Evolutionary conservation across 2,797 vertebrate species (phyloP).

Genomic region (Nannoperca obscura): DNA sequence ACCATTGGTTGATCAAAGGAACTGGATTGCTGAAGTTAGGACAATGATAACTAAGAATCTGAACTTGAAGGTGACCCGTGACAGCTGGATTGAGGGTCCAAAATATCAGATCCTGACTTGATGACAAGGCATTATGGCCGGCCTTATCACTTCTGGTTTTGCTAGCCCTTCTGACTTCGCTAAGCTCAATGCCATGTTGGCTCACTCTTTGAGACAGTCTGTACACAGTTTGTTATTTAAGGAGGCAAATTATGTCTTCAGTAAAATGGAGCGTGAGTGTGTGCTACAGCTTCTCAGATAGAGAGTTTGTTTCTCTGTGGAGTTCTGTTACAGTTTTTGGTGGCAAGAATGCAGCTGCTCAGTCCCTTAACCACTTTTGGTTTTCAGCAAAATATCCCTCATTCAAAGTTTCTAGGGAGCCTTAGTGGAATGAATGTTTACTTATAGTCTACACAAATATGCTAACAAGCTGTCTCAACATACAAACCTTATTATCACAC

Average conservation of each 20-base stretch:
- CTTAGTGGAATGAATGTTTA: constrained; percentile 69
- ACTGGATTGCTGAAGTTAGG: constrained; percentile 3
- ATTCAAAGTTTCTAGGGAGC: constrained; percentile 63
- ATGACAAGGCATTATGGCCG: constrained; percentile 20
- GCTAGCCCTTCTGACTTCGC: constrained; percentile 29
- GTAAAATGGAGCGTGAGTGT: constrained; percentile 42
- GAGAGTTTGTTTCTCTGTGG: constrained; percentile 50
- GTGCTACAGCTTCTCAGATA: constrained; percentile 41
- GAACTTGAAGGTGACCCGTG: background rate
- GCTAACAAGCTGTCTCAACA: constrained; percentile 76
- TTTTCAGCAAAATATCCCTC: constrained; percentile 72
- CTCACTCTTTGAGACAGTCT: constrained; percentile 23
- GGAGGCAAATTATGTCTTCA: constrained; percentile 43
- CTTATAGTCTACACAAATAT: constrained; percentile 61
- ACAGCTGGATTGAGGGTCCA: constrained; percentile 21
- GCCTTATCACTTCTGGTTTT: constrained; percentile 40
- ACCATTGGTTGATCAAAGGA: constrained; percentile 8
- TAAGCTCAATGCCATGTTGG: constrained; percentile 13
- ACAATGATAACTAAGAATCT: background rate
- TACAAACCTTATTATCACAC: constrained; percentile 72
- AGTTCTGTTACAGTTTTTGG: constrained; percentile 42
- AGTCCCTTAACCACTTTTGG: constrained; percentile 64
- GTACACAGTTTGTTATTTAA: constrained; percentile 40
- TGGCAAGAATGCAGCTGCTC: constrained; percentile 66
- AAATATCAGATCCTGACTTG: background rate